Conservation (phyloP, 2,113 vertebrate species). For the human (Homo sapiens) region GRCh38 chr3:159380001-159380500, state of each 20-base stretch:
- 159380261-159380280: not conserved
- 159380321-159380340: not conserved
- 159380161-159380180: not conserved
- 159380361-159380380: constrained; percentile 26
- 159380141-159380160: not conserved
- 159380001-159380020: not conserved
- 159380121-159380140: not conserved
- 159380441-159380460: not conserved
- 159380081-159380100: not conserved
- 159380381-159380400: constrained; percentile 30
- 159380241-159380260: not conserved
- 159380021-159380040: constrained; percentile 4
- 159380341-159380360: not conserved
- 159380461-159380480: not conserved
- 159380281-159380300: not conserved
- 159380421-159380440: not conserved
- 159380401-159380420: not conserved
- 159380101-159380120: not conserved
- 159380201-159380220: not conserved
- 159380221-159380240: not conserved
- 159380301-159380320: not conserved
- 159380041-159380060: not conserved
- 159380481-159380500: not conserved
- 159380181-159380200: not conserved
- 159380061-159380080: not conserved